A percentile compares a stretch with the other conserved stretches of the same genome.
Conservation (phyloP, 2,888 invertebrate species). For the Synergus gifuensis region DNA sequence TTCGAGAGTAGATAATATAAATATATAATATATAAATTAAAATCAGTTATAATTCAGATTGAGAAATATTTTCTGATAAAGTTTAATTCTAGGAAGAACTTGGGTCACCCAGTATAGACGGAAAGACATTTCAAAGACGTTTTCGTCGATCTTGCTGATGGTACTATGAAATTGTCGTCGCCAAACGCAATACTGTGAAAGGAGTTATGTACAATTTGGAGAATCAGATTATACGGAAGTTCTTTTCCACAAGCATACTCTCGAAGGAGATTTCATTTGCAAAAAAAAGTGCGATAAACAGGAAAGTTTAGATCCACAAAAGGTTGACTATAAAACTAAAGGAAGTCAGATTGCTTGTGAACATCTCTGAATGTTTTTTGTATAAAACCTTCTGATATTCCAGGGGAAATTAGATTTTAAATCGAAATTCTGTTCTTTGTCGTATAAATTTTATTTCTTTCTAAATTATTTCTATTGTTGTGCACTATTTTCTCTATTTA, state of each 20-base stretch:
- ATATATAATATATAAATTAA: too few relatives aligned
- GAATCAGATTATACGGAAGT: constrained; percentile 29
- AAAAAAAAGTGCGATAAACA: constrained; percentile 16
- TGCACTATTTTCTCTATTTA: not conserved
- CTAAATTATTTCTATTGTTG: not conserved
- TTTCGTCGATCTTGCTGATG: constrained; percentile 56
- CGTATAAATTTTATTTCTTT: too few relatives aligned
- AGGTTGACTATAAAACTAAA: constrained; percentile 8
- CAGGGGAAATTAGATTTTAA: not conserved
- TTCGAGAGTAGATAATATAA: too few relatives aligned
- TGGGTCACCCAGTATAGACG: constrained; percentile 4
- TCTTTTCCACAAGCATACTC: not conserved
- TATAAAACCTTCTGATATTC: not conserved
- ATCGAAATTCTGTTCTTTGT: not conserved
- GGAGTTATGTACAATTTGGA: constrained; percentile 43
- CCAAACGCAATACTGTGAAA: constrained; percentile 51
- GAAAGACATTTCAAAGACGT: constrained; percentile 26
- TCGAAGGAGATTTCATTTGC: constrained; percentile 23
- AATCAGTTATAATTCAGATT: too few relatives aligned
- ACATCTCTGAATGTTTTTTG: constrained; percentile 2
- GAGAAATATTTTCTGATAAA: not conserved
- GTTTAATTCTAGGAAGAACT: not conserved
- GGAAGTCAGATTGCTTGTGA: not conserved
- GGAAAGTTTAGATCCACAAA: constrained; percentile 10
- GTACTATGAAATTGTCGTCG: constrained; percentile 50